These are phyloP conservation scores for Catostomus latipinnis DNA, from an alignment of 2,797 vertebrate species.

Conservation along the genomic window DNA sequence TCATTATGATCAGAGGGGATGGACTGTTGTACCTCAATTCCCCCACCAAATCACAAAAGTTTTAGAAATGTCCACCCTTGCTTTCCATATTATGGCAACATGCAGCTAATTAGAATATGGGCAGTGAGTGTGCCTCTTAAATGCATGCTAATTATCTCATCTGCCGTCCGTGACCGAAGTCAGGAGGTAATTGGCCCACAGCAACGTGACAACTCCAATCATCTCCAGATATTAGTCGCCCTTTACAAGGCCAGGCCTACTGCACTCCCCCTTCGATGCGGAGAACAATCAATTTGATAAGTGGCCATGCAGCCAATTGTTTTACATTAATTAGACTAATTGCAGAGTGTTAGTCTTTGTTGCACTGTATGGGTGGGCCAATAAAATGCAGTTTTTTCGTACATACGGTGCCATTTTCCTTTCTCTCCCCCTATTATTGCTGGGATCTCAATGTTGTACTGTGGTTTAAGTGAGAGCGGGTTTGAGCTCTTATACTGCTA, in stretches of 20 bases:
- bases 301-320: constrained; percentile 91
- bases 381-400: constrained; percentile 41
- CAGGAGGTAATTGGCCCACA: constrained; percentile 91
- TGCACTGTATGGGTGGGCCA: constrained; percentile 66
- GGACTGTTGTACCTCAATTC: constrained; percentile 28
- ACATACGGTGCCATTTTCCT: constrained; percentile 46
- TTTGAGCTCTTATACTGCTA: constrained; percentile 49
- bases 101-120: constrained; percentile 87
- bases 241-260: constrained; percentile 86
- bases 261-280: constrained; percentile 88
- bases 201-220: constrained; percentile 93
- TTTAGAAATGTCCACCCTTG: constrained; percentile 62
- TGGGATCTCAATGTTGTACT: constrained; percentile 21
- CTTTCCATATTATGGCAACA: constrained; percentile 86
- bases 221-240: constrained; percentile 86
- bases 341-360: constrained; percentile 86
- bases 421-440: constrained; percentile 10
- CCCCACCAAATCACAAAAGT: constrained; percentile 45
- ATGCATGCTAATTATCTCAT: constrained; percentile 88
- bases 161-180: constrained; percentile 87
- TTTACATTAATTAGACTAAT: constrained; percentile 94
- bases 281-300: constrained; percentile 95
- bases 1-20: constrained; percentile 34
- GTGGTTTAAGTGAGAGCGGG: constrained; percentile 52
- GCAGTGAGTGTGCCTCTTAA: constrained; percentile 84